Conservation (phyloP, 1,140 invertebrate species). For the Listronotus bonariensis region DNA sequence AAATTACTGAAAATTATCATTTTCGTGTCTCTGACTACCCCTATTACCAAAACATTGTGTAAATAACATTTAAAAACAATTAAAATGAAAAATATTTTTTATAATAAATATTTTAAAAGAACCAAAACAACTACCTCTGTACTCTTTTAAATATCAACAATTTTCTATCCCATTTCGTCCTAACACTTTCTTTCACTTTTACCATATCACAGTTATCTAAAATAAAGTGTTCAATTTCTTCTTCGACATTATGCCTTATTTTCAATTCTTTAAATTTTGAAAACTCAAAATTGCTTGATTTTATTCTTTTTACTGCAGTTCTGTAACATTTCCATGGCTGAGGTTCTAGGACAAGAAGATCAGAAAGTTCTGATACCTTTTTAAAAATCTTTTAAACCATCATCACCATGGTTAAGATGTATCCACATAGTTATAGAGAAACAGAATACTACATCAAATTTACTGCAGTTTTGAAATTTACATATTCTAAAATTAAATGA, state of each 20-base stretch:
- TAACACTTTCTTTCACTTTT: constrained; percentile 62
- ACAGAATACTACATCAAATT: constrained; percentile 75
- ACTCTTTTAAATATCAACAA: constrained; percentile 60
- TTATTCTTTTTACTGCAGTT: constrained; percentile 71
- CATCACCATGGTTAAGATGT: constrained; percentile 80
- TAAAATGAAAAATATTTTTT: no score
- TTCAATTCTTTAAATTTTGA: constrained; percentile 62
- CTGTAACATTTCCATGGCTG: constrained; percentile 83
- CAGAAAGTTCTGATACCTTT: constrained; percentile 59
- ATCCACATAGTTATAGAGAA: constrained; percentile 90
- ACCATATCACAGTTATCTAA: constrained; percentile 56
- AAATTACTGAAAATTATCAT: no score
- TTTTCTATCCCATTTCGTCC: constrained; percentile 71
- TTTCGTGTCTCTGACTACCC: no score
- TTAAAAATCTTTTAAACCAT: constrained; percentile 64
- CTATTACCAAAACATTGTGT: no score
- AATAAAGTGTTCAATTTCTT: constrained; percentile 65
- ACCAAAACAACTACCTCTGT: neutral
- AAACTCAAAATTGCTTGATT: constrained; percentile 65
- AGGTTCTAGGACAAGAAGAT: constrained; percentile 74
- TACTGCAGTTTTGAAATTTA: constrained; percentile 54
- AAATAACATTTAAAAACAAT: no score
- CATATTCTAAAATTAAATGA: constrained; percentile 56
- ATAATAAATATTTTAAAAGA: no score
- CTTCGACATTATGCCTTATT: constrained; percentile 64